A percentile compares a stretch with the other conserved stretches of the same genome.
These are phyloP conservation scores for Arion vulgaris DNA, from an alignment of 1,140 invertebrate genomes.

Conservation along the genomic window DNA sequence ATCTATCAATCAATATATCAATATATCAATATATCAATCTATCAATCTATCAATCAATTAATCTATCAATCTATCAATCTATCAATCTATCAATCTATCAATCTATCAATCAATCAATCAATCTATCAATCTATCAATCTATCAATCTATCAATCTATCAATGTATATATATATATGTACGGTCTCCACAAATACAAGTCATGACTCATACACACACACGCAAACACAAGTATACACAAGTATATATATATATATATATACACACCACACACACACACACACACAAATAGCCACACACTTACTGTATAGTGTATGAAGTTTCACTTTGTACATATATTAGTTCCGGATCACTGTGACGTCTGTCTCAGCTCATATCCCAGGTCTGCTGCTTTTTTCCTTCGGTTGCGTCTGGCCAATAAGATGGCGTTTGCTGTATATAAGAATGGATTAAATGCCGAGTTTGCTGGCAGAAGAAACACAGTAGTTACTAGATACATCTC, in stretches of 20 bases:
- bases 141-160: not conserved
- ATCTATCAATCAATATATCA: too few species aligned
- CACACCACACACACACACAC: too few species aligned
- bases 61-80: not conserved
- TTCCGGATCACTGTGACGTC: not conserved
- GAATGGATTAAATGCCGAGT: slow-evolving; percentile 43
- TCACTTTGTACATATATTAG: not conserved
- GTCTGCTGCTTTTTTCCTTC: not conserved
- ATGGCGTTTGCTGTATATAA: slow-evolving; percentile 35
- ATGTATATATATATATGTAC: not conserved
- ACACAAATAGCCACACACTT: not conserved
- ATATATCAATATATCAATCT: too few species aligned
- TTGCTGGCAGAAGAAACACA: slow-evolving; percentile 34
- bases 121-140: not conserved
- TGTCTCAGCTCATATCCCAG: not conserved
- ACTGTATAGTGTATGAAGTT: not conserved
- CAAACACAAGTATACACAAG: not conserved
- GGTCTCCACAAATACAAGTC: not conserved
- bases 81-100: not conserved
- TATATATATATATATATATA: not conserved
- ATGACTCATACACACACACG: not conserved
- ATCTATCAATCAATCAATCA: not conserved
- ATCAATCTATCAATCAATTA: not conserved
- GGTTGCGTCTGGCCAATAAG: not conserved
- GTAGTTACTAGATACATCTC: slow-evolving; percentile 30